Percentiles rank a stretch among this genome's conserved stretches.
Evolutionary conservation across 2,888 invertebrate genomes (phyloP).

Genomic region (Lasioglossum villosulum): DNA sequence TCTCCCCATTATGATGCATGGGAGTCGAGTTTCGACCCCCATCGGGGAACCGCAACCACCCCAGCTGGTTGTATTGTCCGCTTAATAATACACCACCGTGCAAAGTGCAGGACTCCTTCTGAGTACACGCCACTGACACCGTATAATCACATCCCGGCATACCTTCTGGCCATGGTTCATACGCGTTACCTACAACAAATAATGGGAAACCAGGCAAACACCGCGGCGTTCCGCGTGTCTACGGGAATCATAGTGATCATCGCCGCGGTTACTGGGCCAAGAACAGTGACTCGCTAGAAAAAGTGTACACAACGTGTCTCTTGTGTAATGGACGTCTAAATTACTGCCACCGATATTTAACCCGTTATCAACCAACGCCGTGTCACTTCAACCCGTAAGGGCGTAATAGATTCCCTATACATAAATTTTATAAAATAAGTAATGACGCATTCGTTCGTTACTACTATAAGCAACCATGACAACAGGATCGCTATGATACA

Average conservation of each 20-base stretch:
- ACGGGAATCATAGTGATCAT: not conserved
- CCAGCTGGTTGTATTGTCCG: slow-evolving; percentile 77
- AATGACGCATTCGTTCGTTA: not conserved
- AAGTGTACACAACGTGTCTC: not conserved
- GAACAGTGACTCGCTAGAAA: not conserved
- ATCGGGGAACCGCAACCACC: slow-evolving; percentile 79
- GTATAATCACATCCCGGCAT: slow-evolving; percentile 80
- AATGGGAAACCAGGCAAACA: slow-evolving; percentile 63
- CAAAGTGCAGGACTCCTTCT: slow-evolving; percentile 77
- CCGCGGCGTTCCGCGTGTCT: not conserved
- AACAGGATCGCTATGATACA: not conserved
- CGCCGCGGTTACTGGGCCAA: not conserved
- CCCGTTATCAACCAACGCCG: not conserved
- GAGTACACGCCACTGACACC: slow-evolving; percentile 79
- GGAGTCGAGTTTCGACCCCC: slow-evolving; percentile 84
- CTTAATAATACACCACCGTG: slow-evolving; percentile 81
- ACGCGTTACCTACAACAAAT: slow-evolving; percentile 73
- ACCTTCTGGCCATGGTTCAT: slow-evolving; percentile 77
- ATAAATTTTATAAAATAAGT: not conserved
- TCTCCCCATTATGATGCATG: slow-evolving; percentile 80
- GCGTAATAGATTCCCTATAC: not conserved
- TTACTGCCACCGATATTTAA: not conserved
- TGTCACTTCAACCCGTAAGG: not conserved
- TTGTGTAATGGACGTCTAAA: not conserved
- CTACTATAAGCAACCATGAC: not conserved